A percentile compares a stretch with the other conserved stretches of the same genome.
Evolutionary conservation across 2,888 invertebrate genomes (phyloP).

Genomic region (Tetheella fluctuosa): DNA sequence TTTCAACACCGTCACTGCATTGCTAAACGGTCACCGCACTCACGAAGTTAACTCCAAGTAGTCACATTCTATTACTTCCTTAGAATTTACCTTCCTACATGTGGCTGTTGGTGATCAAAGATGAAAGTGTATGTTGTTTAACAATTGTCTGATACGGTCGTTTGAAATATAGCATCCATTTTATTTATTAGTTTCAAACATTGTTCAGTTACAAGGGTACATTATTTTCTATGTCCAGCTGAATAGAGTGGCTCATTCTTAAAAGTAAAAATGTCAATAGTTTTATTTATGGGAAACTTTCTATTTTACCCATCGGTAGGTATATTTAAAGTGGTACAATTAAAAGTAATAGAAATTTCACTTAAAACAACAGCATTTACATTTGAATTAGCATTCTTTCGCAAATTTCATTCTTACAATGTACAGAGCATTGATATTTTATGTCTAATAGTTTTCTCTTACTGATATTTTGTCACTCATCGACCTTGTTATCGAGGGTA

Average conservation of each 20-base stretch:
- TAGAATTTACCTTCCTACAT: conserved; percentile 54
- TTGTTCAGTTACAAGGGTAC: background rate
- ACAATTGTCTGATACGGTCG: background rate
- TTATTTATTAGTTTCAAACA: too few relatives aligned
- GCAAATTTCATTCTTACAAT: background rate
- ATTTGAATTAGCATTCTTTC: conserved; percentile 10
- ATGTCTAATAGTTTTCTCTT: conserved; percentile 17
- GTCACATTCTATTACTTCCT: conserved; percentile 57
- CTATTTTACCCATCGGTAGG: background rate
- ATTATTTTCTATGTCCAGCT: background rate
- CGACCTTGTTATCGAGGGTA: conserved; percentile 49
- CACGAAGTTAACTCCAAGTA: conserved; percentile 33
- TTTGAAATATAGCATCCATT: background rate
- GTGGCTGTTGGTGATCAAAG: conserved; percentile 38
- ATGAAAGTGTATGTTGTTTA: conserved; percentile 45
- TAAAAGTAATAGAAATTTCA: background rate
- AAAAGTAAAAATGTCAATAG: background rate
- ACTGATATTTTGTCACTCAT: conserved; percentile 27
- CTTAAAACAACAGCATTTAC: conserved; percentile 13
- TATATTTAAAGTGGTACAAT: background rate
- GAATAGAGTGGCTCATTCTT: background rate
- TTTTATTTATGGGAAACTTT: background rate
- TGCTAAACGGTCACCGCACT: conserved; percentile 40
- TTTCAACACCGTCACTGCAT: conserved; percentile 33
- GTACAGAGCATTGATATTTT: conserved; percentile 2